Conservation (phyloP, 2,797 vertebrate species). For the Chloroceryle inda region DNA sequence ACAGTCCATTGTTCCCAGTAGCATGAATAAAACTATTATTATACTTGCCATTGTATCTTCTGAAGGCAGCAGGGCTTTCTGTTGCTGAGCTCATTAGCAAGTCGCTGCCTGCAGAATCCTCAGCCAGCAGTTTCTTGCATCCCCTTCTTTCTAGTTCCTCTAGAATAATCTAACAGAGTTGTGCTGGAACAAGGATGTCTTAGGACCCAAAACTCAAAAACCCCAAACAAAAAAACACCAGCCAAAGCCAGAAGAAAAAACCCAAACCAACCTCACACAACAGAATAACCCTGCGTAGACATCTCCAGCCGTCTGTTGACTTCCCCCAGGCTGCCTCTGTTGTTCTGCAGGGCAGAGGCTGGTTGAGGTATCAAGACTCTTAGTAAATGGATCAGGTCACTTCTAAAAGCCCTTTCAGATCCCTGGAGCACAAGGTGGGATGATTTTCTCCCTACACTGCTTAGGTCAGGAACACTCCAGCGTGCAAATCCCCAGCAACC, state of each 20-base stretch:
- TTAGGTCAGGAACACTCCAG: fast-evolving
- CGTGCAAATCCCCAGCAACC: not conserved
- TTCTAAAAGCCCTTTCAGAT: not conserved
- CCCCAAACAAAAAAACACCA: too few species aligned
- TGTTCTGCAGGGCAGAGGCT: not conserved
- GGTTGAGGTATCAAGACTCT: too few species aligned
- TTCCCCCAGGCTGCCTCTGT: not conserved
- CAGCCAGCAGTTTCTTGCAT: not conserved
- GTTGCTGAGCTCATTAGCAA: not conserved
- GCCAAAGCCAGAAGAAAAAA: too few species aligned
- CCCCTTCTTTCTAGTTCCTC: not conserved
- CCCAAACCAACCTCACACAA: too few species aligned
- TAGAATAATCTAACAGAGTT: not conserved
- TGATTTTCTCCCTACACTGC: not conserved
- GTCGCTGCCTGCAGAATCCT: not conserved
- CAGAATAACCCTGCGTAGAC: not conserved
- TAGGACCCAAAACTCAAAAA: not conserved
- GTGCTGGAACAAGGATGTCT: not conserved
- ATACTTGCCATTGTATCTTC: not conserved
- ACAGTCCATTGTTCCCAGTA: not conserved
- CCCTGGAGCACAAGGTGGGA: not conserved
- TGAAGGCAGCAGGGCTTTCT: not conserved
- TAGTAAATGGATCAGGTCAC: fast-evolving
- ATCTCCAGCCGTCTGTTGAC: not conserved
- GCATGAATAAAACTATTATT: not conserved